Conservation (phyloP, 2,113 vertebrate genomes). For the Xenus cinereus region DNA sequence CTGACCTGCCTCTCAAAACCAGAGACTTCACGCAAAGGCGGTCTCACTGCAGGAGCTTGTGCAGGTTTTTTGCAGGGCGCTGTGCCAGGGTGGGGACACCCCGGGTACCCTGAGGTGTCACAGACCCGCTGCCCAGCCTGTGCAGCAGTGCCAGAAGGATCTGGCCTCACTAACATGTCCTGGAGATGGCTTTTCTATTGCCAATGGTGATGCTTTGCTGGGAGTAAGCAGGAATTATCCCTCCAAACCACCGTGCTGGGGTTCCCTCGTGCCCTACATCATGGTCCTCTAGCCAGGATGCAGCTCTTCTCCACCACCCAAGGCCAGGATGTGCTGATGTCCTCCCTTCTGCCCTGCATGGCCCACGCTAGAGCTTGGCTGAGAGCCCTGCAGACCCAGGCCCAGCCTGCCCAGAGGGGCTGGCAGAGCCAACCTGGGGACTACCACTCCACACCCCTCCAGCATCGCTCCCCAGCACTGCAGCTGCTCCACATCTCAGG, state of each 20-base stretch:
- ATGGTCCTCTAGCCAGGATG: not conserved
- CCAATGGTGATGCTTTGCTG: not conserved
- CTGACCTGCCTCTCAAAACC: not conserved
- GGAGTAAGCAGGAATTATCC: not conserved
- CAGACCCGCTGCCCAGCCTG: not conserved
- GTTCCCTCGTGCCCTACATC: not conserved
- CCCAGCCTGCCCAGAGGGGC: not conserved
- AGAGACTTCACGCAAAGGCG: not conserved
- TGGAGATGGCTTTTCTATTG: not conserved
- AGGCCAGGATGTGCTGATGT: fast-evolving
- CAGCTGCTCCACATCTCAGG: not conserved
- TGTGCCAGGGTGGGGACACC: not conserved
- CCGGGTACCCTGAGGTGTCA: fast-evolving
- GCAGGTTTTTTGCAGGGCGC: not conserved
- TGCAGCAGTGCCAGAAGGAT: not conserved
- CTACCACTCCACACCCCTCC: fast-evolving
- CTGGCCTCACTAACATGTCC: not conserved
- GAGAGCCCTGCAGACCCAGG: not conserved
- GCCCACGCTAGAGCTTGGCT: not conserved
- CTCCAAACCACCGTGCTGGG: not conserved
- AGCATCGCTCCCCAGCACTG: fast-evolving
- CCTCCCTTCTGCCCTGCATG: not conserved
- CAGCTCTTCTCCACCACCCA: not conserved
- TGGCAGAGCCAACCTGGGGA: not conserved
- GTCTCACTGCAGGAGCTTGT: fast-evolving